Base-by-base conservation (phyloP, 2,113 vertebrate species). In the Tupaia tana region DNA sequence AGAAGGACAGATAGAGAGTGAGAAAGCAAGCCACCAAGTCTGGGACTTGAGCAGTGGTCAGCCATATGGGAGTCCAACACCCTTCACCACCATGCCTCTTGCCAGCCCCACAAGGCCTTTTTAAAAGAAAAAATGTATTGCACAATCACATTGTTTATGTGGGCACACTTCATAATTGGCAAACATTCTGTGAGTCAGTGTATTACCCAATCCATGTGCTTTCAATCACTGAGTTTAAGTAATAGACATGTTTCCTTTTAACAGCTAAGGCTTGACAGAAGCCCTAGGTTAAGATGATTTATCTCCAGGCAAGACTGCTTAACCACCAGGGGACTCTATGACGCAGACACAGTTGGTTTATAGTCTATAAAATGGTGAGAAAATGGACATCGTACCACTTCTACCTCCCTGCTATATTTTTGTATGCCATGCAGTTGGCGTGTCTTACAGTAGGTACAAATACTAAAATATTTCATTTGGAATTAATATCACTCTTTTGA, bases 151-250 rank as follows among this genome's bases (percentile, higher is more conserved):
- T 19, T 92, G 16, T 77, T 71, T 84, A 93, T 81, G 77, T 71
- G 86, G 69, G 19, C 69, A 27, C 0, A 52, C 25, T 20, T 91
- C 63, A 80, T 22, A 69, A 12, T 29, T 64, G 34, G 18, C 16
- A 43, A 31, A 14, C 11, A 27, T 90, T 86, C 87, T 89, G 22
- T 71, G 43, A 90, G 54, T 92, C 73, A 77, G n/a, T 89, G 43
- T 64, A 43, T 52, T 84, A 54, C 20, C 20, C n/a, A 67, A 90
- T 66, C 64, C 64, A 90, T 90, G 74, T 31, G 4, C 25, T 88
- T 58, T 71, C 85, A 92, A 90, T 73, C 8, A 84, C 58, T 25
- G 16, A 80, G n/a, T 85, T 92, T 91, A 80, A 93, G 31, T 90
- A 90, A 86, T 70, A 59, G 64, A 70, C 19, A 82, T 58, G 31